Base-by-base conservation (phyloP, 2,888 invertebrate species). In the Sarcophaga subvicina region DNA sequence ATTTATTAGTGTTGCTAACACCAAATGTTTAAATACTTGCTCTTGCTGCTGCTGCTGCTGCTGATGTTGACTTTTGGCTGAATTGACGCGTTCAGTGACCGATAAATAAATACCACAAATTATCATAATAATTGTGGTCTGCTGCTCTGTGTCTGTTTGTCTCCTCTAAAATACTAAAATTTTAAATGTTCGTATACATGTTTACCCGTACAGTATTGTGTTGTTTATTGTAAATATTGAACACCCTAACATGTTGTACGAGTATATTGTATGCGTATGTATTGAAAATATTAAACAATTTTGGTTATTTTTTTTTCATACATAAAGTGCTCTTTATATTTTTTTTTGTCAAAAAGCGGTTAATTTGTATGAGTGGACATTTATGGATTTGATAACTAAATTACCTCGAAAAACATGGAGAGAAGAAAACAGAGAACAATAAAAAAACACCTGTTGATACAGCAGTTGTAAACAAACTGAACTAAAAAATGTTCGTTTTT, bases 81-180 rank as follows among this genome's bases (percentile, higher is more conserved):
- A 84, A 60, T 66, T 75, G 63, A 75, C 73, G 80, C 73, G 80
- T 87, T 81, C 86, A 84, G 69, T 84, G 86, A 83, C 86, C 81
- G 81, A 83, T 83, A 86, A 86, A 86, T 83, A 80, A 83, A 86
- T 83, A 80, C 80, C 86, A 86, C 83, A 78, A 83, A 87, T 83
- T 80, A 80, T 86, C 63, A 69, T 80, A 83, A 83, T 86, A 83
- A 80, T 86, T 86, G 83, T 83, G 86, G 86, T 86, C 64, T 66
- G 49, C 60, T 37, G 37, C 6, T 37, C 37, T 37, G 8, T 37
- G 37, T 37, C 37, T 37, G 37, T 14, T 49, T 49, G 14, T 49
- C 17, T 54, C 12, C 54, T 17, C 12, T 54, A 54, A 54, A 54
- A 54, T 54, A 54, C 17, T 54, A 70, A 78, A 66, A 73, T 80